phyloP scores from a whole-genome alignment of 35 echinoderm and acorn worm species.

The Amphiura filiformis region DNA sequence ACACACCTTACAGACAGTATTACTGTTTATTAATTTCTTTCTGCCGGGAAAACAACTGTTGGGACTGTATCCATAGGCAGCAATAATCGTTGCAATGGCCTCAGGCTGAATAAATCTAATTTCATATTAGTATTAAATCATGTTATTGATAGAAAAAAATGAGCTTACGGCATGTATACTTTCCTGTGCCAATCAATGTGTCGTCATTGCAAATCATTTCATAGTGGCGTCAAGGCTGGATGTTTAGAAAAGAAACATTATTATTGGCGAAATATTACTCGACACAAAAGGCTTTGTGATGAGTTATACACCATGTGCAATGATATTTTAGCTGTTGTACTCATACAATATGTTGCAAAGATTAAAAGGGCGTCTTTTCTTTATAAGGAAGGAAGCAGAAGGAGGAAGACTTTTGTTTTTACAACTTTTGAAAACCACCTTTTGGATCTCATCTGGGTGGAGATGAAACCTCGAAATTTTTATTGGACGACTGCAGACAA shows the following conservation, averaged over 20 bases:
- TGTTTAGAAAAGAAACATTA: neutral
- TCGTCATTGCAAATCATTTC: neutral
- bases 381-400: too few relatives aligned
- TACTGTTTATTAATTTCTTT: too few relatives aligned
- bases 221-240: neutral
- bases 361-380: too few relatives aligned
- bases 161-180: neutral
- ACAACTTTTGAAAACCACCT: too few relatives aligned
- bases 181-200: neutral
- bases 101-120: neutral
- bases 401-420: too few relatives aligned
- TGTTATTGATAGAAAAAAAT: neutral
- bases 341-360: too few relatives aligned
- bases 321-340: too few relatives aligned
- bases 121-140: constrained; percentile 5
- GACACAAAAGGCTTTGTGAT: neutral
- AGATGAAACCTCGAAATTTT: too few relatives aligned
- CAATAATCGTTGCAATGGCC: neutral
- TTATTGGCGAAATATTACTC: neutral
- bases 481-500: too few relatives aligned
- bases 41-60: too few relatives aligned
- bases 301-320: neutral
- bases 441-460: too few relatives aligned
- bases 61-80: neutral
- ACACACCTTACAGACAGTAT: too few relatives aligned